These are phyloP conservation scores for Drymonia ruficornis DNA, from an alignment of 2,888 invertebrate genomes.

Conservation along the genomic window DNA sequence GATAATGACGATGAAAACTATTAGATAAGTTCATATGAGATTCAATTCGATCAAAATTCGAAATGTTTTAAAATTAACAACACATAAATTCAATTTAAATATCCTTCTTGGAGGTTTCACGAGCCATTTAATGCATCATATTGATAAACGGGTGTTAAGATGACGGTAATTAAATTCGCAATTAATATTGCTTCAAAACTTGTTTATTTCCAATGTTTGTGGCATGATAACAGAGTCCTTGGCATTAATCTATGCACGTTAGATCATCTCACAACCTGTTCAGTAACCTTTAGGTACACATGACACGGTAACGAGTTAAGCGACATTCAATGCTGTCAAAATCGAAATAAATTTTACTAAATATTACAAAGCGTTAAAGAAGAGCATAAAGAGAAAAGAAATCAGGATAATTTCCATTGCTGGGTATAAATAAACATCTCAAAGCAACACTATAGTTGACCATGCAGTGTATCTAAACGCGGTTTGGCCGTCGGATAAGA, in stretches of 20 bases:
- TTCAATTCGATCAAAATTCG: too few relatives aligned
- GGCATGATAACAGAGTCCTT: conserved; percentile 47
- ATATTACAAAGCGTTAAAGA: too few relatives aligned
- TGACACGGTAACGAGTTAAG: conserved; percentile 37
- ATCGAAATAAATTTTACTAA: too few relatives aligned
- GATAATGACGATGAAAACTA: too few relatives aligned
- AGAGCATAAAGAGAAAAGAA: too few relatives aligned
- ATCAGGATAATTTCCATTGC: too few relatives aligned
- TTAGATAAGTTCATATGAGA: too few relatives aligned
- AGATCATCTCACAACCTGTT: conserved; percentile 75
- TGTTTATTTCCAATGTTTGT: conserved; percentile 13
- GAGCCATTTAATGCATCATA: conserved; percentile 1
- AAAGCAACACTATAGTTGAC: too few relatives aligned
- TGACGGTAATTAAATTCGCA: not conserved
- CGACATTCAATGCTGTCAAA: conserved; percentile 18
- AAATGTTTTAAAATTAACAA: not conserved
- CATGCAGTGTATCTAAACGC: too few relatives aligned
- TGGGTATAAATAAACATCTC: too few relatives aligned
- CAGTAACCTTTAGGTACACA: conserved; percentile 55
- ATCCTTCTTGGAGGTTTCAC: not conserved
- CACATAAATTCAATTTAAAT: not conserved
- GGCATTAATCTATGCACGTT: conserved; percentile 69
- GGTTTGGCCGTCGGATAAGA: too few relatives aligned
- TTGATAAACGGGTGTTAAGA: not conserved
- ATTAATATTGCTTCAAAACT: not conserved